These are phyloP conservation scores for Microcebus murinus DNA, from an alignment of 2,113 vertebrate genomes.

Conservation along the genomic window DNA sequence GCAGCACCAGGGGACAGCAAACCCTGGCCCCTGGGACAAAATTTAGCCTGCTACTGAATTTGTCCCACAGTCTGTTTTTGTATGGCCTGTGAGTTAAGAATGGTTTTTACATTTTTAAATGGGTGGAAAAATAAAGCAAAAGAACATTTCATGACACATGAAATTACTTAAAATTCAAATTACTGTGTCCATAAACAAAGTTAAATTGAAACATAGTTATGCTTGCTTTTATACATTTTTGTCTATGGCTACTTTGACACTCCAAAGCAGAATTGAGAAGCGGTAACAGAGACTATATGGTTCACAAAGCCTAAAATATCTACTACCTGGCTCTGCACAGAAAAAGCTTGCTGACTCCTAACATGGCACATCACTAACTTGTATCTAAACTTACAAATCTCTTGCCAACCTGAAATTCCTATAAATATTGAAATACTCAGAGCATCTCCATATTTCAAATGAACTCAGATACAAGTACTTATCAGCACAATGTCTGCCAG, in stretches of 20 bases:
- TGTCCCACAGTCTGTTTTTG: not conserved
- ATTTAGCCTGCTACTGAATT: not conserved
- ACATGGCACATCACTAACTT: not conserved
- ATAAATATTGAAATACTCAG: conserved; percentile 37
- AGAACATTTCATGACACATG: not conserved
- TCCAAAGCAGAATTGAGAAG: not conserved
- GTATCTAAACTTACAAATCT: conserved; percentile 20
- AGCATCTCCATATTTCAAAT: conserved; percentile 5
- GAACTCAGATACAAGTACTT: not conserved
- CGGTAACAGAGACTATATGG: not conserved
- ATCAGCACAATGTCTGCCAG: not conserved
- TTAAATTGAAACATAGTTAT: not conserved
- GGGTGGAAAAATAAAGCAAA: not conserved
- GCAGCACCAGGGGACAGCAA: not conserved
- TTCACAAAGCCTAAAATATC: conserved; percentile 36
- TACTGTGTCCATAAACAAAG: not conserved
- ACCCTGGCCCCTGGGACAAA: not conserved
- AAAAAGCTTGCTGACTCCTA: not conserved
- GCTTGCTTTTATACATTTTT: not conserved
- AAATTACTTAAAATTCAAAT: conserved; percentile 48
- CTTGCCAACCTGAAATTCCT: conserved; percentile 27
- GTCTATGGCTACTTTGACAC: not conserved
- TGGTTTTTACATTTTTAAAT: conserved; percentile 32
- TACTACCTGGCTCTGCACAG: not conserved
- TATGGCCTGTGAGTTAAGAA: not conserved